These are phyloP conservation scores for Amblyjoppa fuscipennis DNA, from an alignment of 2,888 invertebrate species.

Conservation along the genomic window DNA sequence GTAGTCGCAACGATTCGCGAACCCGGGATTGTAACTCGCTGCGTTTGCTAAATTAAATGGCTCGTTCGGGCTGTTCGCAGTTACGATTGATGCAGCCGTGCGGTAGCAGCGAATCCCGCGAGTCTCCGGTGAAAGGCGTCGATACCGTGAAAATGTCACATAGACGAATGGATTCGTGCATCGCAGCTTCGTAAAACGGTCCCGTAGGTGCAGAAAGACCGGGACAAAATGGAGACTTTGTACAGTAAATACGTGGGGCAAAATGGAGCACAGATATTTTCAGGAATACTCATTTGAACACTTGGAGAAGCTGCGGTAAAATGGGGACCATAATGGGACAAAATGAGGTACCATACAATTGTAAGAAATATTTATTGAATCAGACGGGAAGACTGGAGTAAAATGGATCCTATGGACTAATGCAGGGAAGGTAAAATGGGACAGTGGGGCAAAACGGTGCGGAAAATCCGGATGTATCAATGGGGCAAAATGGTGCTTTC, in stretches of 20 bases:
- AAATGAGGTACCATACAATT: neutral
- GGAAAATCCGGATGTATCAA: too few relatives aligned
- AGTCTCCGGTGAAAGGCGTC: constrained; percentile 74
- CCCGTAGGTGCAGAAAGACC: neutral
- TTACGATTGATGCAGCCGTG: constrained; percentile 32
- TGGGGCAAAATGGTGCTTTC: too few relatives aligned
- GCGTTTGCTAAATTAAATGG: constrained; percentile 62
- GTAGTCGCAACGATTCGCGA: constrained; percentile 40
- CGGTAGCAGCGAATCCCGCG: constrained; percentile 31
- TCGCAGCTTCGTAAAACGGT: neutral
- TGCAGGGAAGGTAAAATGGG: too few relatives aligned
- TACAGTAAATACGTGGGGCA: neutral
- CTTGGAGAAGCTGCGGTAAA: neutral
- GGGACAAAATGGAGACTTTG: neutral
- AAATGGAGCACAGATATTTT: neutral
- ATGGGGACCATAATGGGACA: neutral
- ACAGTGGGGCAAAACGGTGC: too few relatives aligned
- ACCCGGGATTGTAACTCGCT: constrained; percentile 32
- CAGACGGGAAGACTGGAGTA: too few relatives aligned
- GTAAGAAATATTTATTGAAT: too few relatives aligned
- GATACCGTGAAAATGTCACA: constrained; percentile 74
- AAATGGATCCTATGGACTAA: too few relatives aligned
- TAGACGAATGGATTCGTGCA: constrained; percentile 41
- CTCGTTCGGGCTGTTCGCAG: constrained; percentile 36
- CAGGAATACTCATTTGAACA: neutral